Evolutionary conservation across 2,113 vertebrate genomes (phyloP).

Genomic region (Cavia porcellus): DNA sequence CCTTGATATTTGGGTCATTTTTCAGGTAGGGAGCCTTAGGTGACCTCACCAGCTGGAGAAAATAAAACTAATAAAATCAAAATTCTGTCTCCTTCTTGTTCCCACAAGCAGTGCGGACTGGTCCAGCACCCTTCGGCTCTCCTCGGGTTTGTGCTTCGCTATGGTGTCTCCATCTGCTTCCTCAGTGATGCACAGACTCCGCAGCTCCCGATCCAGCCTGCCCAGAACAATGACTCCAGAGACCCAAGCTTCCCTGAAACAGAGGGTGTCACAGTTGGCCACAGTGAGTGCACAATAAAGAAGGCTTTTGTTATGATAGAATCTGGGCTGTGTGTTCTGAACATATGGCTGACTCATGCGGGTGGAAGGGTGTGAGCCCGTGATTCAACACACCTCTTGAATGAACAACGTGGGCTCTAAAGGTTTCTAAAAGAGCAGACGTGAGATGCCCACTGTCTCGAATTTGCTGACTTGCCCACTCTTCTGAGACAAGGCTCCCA

Average conservation of each 20-base stretch:
- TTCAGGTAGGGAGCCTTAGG: not conserved
- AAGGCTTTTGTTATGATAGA: not conserved
- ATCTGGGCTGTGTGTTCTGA: not conserved
- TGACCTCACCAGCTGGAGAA: not conserved
- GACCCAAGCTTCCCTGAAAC: not conserved
- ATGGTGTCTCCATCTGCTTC: not conserved
- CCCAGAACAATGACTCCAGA: not conserved
- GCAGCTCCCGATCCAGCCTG: not conserved
- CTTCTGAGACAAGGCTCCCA: not conserved
- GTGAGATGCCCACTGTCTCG: not conserved
- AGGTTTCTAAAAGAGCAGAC: not conserved
- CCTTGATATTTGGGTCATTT: not conserved
- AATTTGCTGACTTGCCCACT: not conserved
- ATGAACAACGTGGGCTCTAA: not conserved
- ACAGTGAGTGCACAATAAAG: accelerated
- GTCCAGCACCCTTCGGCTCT: not conserved
- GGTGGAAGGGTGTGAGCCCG: not conserved
- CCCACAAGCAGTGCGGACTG: not conserved
- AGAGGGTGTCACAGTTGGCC: not conserved
- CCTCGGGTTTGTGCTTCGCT: not conserved
- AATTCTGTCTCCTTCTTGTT: not conserved
- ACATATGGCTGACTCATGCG: not conserved
- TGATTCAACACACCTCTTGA: not conserved
- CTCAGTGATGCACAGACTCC: not conserved
- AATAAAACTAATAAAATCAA: not conserved